These are phyloP conservation scores for Leptinotarsa tumamoca DNA, from an alignment of 2,888 invertebrate genomes.

Conservation along the genomic window DNA sequence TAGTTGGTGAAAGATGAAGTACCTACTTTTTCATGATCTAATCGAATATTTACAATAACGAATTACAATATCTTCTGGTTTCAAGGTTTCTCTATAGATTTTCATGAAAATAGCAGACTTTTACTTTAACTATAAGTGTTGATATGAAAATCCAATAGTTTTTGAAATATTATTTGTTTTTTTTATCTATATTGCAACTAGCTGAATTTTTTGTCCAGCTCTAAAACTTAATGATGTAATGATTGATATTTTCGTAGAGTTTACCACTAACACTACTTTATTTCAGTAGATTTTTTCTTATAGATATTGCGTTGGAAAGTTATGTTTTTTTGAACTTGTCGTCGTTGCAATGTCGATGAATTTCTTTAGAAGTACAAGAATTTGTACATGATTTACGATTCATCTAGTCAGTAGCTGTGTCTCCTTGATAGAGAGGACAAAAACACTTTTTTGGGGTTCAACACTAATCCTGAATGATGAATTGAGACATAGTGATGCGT, in stretches of 20 bases:
- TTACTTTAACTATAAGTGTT: too few relatives aligned
- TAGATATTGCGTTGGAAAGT: not conserved
- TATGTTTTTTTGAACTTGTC: not conserved
- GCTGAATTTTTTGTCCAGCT: not conserved
- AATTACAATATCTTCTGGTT: not conserved
- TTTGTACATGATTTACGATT: not conserved
- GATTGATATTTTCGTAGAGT: not conserved
- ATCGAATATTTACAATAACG: too few relatives aligned
- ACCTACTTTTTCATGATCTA: too few relatives aligned
- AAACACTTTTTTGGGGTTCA: not conserved
- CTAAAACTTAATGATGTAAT: not conserved
- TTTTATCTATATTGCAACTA: not conserved
- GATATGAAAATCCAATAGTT: not conserved
- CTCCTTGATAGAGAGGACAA: not conserved
- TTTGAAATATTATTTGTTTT: not conserved
- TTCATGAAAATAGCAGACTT: not conserved
- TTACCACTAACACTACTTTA: not conserved
- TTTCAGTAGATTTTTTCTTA: not conserved
- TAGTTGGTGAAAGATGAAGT: too few relatives aligned
- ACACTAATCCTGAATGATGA: not conserved
- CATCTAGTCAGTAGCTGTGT: constrained; percentile 9
- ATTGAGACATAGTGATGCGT: not conserved
- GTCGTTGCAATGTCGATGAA: not conserved
- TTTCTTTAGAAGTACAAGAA: not conserved
- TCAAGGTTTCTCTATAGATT: not conserved